Evolutionary conservation across 92 coral and sea anemone genomes (phyloP), one percentile per base, ranked within the genome.

Genomic region (Zoanthus gigantus): DNA sequence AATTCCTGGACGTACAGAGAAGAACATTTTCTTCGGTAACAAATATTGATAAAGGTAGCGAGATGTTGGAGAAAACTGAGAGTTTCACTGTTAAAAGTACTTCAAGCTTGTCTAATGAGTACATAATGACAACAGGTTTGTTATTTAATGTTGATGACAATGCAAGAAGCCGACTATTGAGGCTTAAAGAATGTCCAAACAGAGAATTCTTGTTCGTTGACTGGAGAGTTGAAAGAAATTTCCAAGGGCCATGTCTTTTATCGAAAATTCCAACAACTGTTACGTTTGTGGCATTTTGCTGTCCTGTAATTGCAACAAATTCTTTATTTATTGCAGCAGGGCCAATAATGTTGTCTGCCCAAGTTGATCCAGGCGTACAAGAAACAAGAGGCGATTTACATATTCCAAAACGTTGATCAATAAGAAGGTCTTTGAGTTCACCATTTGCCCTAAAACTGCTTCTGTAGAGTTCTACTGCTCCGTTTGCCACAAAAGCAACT

Each of bases 221-320:
- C 32, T 96, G 89, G 46, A 96, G 74, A 9, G 76, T 72, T 46
- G 84, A 88, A 2, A 31, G 46, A 60, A 96, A 88, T 69, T 71
- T 71, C 96, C 98, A 96, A 2, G 34, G 44, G 8, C 92, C 92
- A 42, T 82, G 28, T 0, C 37, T 81, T 68, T 93, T 86, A 44
- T 74, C 92, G 81, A 96, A 96, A 34, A 94, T 75, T 66, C 91
- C 96, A 83, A 96, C 89, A 61, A 92, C 92, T 14, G 94, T 89
- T 29, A 60, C 74, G 74, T 95, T 92, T n/a, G 91, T 63, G 14
- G 87, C 23, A 37, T 73, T 73, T 73, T 44, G 54, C 30, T 63
- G 83, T 66, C 97, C 99, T n/a, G 91, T 91, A 34, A 92, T 83
- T 0, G 93, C 94, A 28, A 97, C 71, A 4, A 88, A 74, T 16